Percentiles rank a stretch among this genome's conserved stretches.
Conservation (phyloP, 2,797 vertebrate genomes). For the Onychomys arenicola region DNA sequence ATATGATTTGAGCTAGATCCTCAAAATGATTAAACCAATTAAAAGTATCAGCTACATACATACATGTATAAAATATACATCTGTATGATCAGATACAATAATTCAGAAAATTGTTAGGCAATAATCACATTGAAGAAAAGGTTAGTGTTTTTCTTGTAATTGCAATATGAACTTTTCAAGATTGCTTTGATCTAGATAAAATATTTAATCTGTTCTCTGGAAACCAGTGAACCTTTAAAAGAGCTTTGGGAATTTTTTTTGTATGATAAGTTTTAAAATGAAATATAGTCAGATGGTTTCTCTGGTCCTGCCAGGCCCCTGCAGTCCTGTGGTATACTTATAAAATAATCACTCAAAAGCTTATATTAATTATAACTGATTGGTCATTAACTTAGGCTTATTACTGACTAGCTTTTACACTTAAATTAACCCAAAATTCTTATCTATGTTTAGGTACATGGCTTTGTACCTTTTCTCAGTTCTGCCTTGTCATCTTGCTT, state of each 20-base stretch:
- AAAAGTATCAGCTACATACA: not conserved
- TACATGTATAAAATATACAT: not conserved
- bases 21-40: not conserved
- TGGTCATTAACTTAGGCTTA: too few relatives aligned
- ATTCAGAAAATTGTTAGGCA: not conserved
- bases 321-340: too few relatives aligned
- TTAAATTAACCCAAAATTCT: too few relatives aligned
- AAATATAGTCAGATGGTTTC: slow-evolving; percentile 58
- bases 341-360: too few relatives aligned
- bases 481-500: too few relatives aligned
- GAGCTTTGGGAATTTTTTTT: slow-evolving; percentile 88
- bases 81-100: not conserved
- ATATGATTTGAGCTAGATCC: not conserved
- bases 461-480: too few relatives aligned
- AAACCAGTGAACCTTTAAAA: slow-evolving; percentile 89
- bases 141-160: not conserved
- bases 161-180: not conserved
- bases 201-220: slow-evolving; percentile 83
- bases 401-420: too few relatives aligned
- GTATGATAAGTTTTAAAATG: slow-evolving; percentile 89
- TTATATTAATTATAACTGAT: too few relatives aligned
- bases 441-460: too few relatives aligned
- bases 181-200: slow-evolving; percentile 62
- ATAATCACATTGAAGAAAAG: slow-evolving; percentile 12
- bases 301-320: too few relatives aligned